Percentiles rank a stretch among this genome's conserved stretches.
Evolutionary conservation across 2,888 invertebrate species (phyloP).

Genomic region (Thera britannica): DNA sequence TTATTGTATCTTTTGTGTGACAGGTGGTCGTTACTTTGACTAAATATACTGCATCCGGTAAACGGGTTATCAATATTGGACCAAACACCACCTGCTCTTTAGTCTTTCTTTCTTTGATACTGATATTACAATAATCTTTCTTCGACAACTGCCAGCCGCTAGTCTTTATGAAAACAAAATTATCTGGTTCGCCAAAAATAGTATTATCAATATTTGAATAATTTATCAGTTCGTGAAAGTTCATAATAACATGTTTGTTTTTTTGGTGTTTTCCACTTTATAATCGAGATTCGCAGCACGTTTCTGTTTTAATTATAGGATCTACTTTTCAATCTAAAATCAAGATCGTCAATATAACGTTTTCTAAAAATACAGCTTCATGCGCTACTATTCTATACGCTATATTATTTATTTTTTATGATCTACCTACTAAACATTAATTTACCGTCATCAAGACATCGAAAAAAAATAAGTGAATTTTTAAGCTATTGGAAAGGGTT

Average conservation of each 20-base stretch:
- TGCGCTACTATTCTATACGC: too few relatives aligned
- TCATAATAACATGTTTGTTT: not conserved
- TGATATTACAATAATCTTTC: slow-evolving; percentile 6
- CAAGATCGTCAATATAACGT: slow-evolving; percentile 32
- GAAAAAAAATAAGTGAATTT: slow-evolving; percentile 18
- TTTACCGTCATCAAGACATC: slow-evolving; percentile 17
- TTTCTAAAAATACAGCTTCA: slow-evolving; percentile 22
- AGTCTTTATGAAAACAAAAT: too few relatives aligned
- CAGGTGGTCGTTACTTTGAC: slow-evolving; percentile 59
- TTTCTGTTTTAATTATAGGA: slow-evolving; percentile 52
- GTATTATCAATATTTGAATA: not conserved
- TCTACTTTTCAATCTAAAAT: slow-evolving; percentile 48
- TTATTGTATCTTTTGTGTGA: slow-evolving; percentile 51
- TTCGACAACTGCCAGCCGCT: not conserved
- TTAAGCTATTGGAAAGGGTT: slow-evolving; percentile 29
- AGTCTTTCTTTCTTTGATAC: slow-evolving; percentile 14
- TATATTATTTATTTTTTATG: slow-evolving; percentile 32
- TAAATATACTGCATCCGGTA: slow-evolving; percentile 65
- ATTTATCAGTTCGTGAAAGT: not conserved
- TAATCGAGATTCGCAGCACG: slow-evolving; percentile 60
- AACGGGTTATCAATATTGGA: slow-evolving; percentile 50
- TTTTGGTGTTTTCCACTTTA: slow-evolving; percentile 33
- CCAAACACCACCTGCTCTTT: slow-evolving; percentile 41
- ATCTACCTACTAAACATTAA: slow-evolving; percentile 43
- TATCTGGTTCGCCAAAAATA: too few relatives aligned